These are phyloP conservation scores for Noctua comes DNA, from an alignment of 2,888 invertebrate species.

Conservation along the genomic window DNA sequence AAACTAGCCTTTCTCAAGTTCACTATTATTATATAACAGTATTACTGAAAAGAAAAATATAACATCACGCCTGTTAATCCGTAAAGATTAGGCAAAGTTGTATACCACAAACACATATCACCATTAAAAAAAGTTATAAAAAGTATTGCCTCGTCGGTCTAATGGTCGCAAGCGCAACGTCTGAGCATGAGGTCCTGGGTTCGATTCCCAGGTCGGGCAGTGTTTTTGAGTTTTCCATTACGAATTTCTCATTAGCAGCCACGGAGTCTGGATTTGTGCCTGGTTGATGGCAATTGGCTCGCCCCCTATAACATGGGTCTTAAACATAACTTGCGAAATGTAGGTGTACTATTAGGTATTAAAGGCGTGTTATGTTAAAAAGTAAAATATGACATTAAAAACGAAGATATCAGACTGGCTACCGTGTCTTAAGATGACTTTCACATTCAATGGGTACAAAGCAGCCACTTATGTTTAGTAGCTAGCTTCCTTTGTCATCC, in stretches of 20 bases:
- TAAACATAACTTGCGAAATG: neutral
- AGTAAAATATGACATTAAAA: neutral
- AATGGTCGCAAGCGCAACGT: too few relatives aligned
- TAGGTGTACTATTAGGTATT: neutral
- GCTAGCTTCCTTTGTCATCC: neutral
- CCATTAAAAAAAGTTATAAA: too few relatives aligned
- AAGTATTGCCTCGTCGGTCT: too few relatives aligned
- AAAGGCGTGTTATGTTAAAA: neutral
- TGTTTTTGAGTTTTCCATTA: neutral
- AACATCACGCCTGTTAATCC: too few relatives aligned
- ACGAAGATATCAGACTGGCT: neutral
- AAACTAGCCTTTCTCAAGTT: neutral
- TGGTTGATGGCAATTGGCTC: neutral
- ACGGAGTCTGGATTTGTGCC: neutral
- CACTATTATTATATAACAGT: too few relatives aligned
- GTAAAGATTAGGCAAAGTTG: neutral
- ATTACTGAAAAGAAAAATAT: too few relatives aligned
- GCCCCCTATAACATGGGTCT: neutral
- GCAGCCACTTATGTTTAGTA: neutral
- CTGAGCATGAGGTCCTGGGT: neutral
- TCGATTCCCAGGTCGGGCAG: neutral
- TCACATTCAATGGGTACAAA: neutral
- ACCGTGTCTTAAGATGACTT: neutral
- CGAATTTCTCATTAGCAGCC: neutral
- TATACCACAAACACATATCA: neutral